phyloP scores from a whole-genome alignment of 2,888 invertebrate species.

The Chaetoderma sp. region DNA sequence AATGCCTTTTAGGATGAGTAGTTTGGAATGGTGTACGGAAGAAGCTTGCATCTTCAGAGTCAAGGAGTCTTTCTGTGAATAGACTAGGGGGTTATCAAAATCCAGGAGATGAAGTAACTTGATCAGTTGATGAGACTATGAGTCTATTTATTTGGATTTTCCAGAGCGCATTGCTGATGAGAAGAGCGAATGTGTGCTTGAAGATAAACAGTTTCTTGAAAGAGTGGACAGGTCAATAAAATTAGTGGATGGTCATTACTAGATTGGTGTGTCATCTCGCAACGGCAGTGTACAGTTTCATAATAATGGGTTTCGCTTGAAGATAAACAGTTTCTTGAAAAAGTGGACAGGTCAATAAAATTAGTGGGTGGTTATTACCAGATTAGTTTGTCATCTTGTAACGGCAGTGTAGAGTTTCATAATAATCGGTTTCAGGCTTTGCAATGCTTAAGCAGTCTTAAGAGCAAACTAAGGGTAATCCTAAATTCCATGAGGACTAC shows the following conservation, averaged over 20 bases:
- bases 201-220: slow-evolving; percentile 20
- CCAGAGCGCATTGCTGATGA: slow-evolving; percentile 24
- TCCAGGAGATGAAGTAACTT: neutral
- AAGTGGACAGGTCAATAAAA: no score
- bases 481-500: no score
- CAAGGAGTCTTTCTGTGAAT: slow-evolving; percentile 1
- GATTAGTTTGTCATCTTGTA: no score
- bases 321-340: no score
- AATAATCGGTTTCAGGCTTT: neutral
- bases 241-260: slow-evolving; percentile 21
- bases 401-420: no score
- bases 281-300: neutral
- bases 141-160: slow-evolving; percentile 27
- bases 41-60: no score
- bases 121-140: slow-evolving; percentile 11
- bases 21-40: slow-evolving; percentile 16
- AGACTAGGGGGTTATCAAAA: neutral
- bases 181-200: slow-evolving; percentile 17
- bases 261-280: slow-evolving; percentile 14
- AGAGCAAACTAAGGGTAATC: no score
- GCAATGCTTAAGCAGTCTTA: slow-evolving; percentile 1
- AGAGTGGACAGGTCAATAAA: slow-evolving; percentile 14
- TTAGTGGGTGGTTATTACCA: no score
- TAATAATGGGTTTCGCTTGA: no score
- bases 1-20: slow-evolving; percentile 16